A percentile compares a stretch with the other conserved stretches of the same genome.
phyloP scores from a whole-genome alignment of 2,113 vertebrate genomes.

The Daphoenositta chrysoptera region DNA sequence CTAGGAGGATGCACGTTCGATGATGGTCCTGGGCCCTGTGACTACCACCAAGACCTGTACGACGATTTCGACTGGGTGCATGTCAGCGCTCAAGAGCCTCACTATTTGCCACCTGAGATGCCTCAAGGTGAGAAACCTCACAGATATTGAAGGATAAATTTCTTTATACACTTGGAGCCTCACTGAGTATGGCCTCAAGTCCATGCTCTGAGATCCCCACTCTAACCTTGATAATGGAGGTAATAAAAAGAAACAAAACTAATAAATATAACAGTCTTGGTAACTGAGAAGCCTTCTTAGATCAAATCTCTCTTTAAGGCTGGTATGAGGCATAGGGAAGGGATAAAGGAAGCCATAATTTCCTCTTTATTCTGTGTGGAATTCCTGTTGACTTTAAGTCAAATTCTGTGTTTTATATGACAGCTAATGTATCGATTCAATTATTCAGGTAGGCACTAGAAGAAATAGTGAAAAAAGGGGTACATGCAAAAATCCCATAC shows the following conservation, averaged over 20 bases:
- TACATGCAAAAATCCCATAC: not conserved
- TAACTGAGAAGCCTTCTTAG: not conserved
- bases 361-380: not conserved
- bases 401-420: not conserved
- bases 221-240: not conserved
- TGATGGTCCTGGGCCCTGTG: constrained; percentile 90
- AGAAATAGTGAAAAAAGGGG: not conserved
- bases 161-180: not conserved
- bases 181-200: not conserved
- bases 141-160: not conserved
- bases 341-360: not conserved
- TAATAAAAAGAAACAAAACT: not conserved
- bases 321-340: not conserved
- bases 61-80: constrained; percentile 98
- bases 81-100: constrained; percentile 90
- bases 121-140: constrained; percentile 84
- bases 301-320: not conserved
- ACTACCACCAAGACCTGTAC: constrained; percentile 94
- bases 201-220: not conserved
- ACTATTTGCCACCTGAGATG: constrained; percentile 88
- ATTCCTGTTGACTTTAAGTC: not conserved
- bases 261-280: not conserved
- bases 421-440: not conserved
- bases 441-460: constrained; percentile 23
- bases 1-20: constrained; percentile 93